These are phyloP conservation scores for Rosalia funebris DNA, from an alignment of 2,888 invertebrate genomes.

Conservation along the genomic window DNA sequence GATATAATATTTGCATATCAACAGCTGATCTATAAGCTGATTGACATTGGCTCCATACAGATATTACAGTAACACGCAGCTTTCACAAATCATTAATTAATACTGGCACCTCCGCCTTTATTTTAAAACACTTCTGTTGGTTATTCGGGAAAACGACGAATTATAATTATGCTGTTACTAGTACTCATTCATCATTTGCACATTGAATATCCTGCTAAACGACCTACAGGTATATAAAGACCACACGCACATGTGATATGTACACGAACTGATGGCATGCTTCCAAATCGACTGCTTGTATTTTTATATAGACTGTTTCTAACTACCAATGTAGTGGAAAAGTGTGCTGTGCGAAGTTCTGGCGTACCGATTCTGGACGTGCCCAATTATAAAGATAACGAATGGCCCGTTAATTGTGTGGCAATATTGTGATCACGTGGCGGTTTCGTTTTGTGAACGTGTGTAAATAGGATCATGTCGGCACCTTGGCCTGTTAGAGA, in stretches of 20 bases:
- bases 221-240: neutral
- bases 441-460: neutral
- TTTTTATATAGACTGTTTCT: constrained; percentile 37
- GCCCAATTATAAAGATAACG: constrained; percentile 4
- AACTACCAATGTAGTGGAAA: constrained; percentile 22
- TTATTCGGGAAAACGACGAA: too few species aligned
- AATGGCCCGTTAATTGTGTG: constrained; percentile 9
- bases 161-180: too few species aligned
- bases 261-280: constrained; percentile 37
- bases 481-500: constrained; percentile 81
- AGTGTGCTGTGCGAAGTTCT: constrained; percentile 9
- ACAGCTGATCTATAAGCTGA: too few species aligned
- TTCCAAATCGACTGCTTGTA: constrained; percentile 41
- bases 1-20: too few species aligned
- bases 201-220: neutral
- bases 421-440: constrained; percentile 14
- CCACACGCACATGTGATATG: neutral
- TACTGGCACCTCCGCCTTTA: too few species aligned
- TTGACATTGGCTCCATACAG: too few species aligned
- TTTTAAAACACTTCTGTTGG: too few species aligned
- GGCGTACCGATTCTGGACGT: neutral
- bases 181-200: neutral
- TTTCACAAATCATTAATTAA: too few species aligned
- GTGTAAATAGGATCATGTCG: constrained; percentile 61
- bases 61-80: too few species aligned